Percentiles rank a stretch among this genome's conserved stretches.
Conservation (phyloP, 1,140 invertebrate genomes). For the Drosophila suzukii region DNA sequence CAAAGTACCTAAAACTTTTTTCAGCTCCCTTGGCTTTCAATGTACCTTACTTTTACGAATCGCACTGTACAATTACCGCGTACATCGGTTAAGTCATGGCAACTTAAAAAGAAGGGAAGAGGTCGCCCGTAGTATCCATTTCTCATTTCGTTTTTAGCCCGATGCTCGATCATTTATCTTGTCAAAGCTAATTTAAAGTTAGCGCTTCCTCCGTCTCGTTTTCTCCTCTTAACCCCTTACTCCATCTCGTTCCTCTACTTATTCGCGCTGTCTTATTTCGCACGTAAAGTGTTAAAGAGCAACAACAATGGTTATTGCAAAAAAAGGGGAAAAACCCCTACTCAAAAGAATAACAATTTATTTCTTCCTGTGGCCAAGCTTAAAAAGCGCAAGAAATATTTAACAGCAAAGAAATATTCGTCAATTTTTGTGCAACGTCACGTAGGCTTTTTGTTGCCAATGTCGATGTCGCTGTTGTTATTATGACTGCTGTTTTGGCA, state of each 20-base stretch:
- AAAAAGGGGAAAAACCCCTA: constrained; percentile 10
- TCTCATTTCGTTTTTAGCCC: constrained; percentile 54
- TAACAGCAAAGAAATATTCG: constrained; percentile 34
- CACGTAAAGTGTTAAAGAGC: constrained; percentile 77
- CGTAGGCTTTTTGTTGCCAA: constrained; percentile 33
- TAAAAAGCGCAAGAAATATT: constrained; percentile 27
- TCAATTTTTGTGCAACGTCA: constrained; percentile 57
- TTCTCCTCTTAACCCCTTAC: background rate
- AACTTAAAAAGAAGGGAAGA: constrained; percentile 12
- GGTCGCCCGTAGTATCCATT: constrained; percentile 42
- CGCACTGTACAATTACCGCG: constrained; percentile 39
- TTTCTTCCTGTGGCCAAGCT: constrained; percentile 51
- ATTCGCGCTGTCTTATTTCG: constrained; percentile 59
- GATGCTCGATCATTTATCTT: constrained; percentile 70
- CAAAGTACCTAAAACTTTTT: background rate
- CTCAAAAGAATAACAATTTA: constrained; percentile 56
- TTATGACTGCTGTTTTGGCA: constrained; percentile 10
- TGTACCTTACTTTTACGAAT: background rate
- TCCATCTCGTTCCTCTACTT: constrained; percentile 12
- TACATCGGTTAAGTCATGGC: constrained; percentile 18
- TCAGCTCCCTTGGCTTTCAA: too few relatives aligned
- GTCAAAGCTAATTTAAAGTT: constrained; percentile 78
- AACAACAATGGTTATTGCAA: constrained; percentile 48
- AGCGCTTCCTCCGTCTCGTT: constrained; percentile 31
- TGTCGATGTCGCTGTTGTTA: constrained; percentile 34